Evolutionary conservation across 2,888 invertebrate species (phyloP).

Genomic region (Ormyrus rosae): DNA sequence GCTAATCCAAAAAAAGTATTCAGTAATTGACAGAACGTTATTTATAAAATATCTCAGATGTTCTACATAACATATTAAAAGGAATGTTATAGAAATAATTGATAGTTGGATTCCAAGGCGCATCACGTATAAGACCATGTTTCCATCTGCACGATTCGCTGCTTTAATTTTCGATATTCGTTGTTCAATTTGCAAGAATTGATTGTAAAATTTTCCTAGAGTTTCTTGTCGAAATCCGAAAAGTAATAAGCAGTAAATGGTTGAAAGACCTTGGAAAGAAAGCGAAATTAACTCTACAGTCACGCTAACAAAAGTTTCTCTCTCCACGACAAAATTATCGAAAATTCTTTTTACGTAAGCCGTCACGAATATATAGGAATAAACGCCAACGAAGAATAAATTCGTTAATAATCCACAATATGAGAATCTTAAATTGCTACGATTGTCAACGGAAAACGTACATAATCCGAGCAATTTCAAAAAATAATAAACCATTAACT

Average conservation of each 20-base stretch:
- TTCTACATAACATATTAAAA: constrained; percentile 13
- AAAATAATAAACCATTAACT: constrained; percentile 8
- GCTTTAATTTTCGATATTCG: neutral
- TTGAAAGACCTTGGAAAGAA: constrained; percentile 4
- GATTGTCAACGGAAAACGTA: constrained; percentile 18
- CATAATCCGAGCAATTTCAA: constrained; percentile 29
- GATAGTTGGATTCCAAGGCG: neutral
- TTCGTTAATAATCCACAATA: constrained; percentile 19
- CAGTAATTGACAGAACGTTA: neutral
- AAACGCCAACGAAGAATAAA: neutral
- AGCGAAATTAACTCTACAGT: neutral
- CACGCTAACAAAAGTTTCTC: constrained; percentile 9
- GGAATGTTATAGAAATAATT: neutral
- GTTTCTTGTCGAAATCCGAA: constrained; percentile 18
- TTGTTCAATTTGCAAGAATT: neutral
- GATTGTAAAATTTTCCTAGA: neutral
- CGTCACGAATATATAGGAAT: neutral
- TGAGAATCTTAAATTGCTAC: constrained; percentile 4
- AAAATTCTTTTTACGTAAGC: neutral
- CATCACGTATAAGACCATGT: neutral
- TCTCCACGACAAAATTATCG: neutral
- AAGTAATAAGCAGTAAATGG: neutral
- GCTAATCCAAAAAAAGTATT: constrained; percentile 2
- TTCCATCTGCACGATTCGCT: neutral
- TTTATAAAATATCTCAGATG: constrained; percentile 25